phyloP scores from a whole-genome alignment of 2,888 invertebrate species.

The Ferrisia virgata region DNA sequence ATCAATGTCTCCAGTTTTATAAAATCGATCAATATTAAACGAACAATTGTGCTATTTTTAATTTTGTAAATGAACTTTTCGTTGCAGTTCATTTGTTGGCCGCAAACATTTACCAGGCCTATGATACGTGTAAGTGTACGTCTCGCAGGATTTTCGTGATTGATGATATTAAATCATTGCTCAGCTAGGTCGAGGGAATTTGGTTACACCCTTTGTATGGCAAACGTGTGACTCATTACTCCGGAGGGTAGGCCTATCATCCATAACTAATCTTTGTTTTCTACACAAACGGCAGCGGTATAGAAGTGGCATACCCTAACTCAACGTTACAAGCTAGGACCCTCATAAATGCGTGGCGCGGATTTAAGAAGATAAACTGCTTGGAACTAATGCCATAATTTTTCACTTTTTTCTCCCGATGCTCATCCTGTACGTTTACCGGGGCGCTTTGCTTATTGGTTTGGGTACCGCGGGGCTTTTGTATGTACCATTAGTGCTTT shows the following conservation, averaged over 20 bases:
- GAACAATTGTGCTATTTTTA: conserved; percentile 30
- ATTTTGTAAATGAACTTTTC: conserved; percentile 37
- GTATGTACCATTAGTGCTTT: no score
- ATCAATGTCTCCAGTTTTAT: conserved; percentile 17
- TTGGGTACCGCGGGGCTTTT: neutral
- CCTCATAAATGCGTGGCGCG: conserved; percentile 23
- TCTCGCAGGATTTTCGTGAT: conserved; percentile 44
- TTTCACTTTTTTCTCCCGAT: conserved; percentile 5
- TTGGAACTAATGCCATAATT: conserved; percentile 43
- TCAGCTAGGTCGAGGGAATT: neutral
- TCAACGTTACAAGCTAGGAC: conserved; percentile 32
- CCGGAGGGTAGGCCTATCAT: conserved; percentile 42
- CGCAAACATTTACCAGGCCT: no score
- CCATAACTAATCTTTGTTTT: conserved; percentile 45
- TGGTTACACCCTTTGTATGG: conserved; percentile 20
- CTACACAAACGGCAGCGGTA: conserved; percentile 27
- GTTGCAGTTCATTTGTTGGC: conserved; percentile 44
- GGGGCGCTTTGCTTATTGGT: neutral
- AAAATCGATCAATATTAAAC: conserved; percentile 13
- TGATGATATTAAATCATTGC: conserved; percentile 44
- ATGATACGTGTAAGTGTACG: conserved; percentile 28
- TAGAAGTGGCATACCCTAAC: conserved; percentile 31
- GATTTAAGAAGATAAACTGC: conserved; percentile 42
- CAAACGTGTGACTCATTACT: conserved; percentile 45
- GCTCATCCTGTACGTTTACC: neutral